Conservation (phyloP, 2,113 vertebrate species). For the Myotis brandtii region DNA sequence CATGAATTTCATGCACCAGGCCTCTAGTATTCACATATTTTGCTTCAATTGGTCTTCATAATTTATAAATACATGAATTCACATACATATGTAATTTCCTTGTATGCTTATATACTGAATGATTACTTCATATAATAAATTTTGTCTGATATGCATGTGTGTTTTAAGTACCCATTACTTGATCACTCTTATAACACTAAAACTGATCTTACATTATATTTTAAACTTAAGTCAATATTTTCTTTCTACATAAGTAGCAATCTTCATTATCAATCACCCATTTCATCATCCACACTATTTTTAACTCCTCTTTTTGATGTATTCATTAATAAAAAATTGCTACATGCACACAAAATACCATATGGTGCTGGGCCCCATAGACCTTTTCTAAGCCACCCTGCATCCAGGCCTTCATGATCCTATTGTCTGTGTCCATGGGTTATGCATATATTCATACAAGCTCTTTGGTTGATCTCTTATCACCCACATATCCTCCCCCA, state of each 20-base stretch:
- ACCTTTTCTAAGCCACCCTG: too few relatives aligned
- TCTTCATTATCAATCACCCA: neutral
- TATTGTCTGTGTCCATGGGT: too few relatives aligned
- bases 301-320: neutral
- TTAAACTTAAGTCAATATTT: neutral
- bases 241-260: neutral
- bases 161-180: neutral
- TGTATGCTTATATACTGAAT: neutral
- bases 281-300: neutral
- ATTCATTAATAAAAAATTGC: neutral
- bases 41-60: neutral
- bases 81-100: neutral
- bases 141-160: neutral
- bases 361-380: neutral
- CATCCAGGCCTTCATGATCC: too few relatives aligned
- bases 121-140: neutral
- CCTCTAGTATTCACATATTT: neutral
- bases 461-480: too few relatives aligned
- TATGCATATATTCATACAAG: too few relatives aligned
- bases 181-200: neutral
- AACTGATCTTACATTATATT: neutral
- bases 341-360: neutral
- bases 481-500: too few relatives aligned
- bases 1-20: too few relatives aligned
- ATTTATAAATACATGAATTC: neutral